These are phyloP conservation scores for Sebastes baramenuke DNA, from an alignment of 2,797 vertebrate genomes.

Conservation along the genomic window DNA sequence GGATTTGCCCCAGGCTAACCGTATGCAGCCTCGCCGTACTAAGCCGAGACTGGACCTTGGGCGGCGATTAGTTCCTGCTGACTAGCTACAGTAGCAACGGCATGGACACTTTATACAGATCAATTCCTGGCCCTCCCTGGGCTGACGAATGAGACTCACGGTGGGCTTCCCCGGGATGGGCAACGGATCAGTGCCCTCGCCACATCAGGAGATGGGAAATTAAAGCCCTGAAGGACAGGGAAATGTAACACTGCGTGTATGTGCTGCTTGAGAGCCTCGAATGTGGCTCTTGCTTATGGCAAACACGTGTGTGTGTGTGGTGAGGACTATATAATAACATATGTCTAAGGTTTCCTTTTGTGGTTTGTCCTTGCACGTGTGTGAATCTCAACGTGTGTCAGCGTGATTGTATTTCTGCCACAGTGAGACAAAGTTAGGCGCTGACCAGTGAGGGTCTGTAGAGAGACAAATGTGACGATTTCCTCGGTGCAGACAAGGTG, in stretches of 20 bases:
- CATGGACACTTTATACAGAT: conserved; percentile 60
- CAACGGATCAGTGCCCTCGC: conserved; percentile 59
- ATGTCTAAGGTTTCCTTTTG: conserved; percentile 41
- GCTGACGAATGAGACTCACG: conserved; percentile 61
- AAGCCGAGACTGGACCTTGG: conserved; percentile 30
- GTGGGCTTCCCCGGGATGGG: conserved; percentile 54
- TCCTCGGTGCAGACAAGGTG: conserved; percentile 66
- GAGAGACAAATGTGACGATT: conserved; percentile 69
- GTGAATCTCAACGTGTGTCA: conserved; percentile 2
- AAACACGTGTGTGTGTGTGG: conserved; percentile 5
- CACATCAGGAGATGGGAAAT: conserved; percentile 62
- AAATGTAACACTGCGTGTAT: conserved; percentile 20
- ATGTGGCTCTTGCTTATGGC: not conserved
- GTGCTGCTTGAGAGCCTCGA: conserved; percentile 4
- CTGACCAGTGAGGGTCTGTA: conserved; percentile 26
- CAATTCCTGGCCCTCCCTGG: conserved; percentile 59
- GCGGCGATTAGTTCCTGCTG: conserved; percentile 56
- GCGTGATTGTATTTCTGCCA: conserved; percentile 39
- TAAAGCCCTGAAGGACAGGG: conserved; percentile 55
- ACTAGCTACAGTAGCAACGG: conserved; percentile 44
- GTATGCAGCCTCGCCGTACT: conserved; percentile 1
- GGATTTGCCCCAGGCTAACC: conserved; percentile 14
- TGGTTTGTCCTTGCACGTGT: conserved; percentile 45
- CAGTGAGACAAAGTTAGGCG: conserved; percentile 25
- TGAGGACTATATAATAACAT: conserved; percentile 19